Conservation (phyloP, 2,888 invertebrate genomes). For the Bombylius discolor region DNA sequence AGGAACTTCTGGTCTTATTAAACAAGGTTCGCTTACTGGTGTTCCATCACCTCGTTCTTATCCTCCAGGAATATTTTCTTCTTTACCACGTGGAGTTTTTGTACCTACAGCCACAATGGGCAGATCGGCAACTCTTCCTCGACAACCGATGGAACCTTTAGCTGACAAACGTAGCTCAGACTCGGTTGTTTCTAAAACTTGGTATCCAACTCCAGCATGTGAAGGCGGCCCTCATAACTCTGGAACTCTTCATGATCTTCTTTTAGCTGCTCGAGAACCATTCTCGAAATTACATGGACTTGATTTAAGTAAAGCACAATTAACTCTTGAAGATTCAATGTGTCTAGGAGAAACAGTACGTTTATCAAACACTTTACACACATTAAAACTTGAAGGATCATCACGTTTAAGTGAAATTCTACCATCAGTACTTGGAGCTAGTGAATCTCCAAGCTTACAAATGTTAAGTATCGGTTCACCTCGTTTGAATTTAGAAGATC, state of each 20-base stretch:
- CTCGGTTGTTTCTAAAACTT: conserved; percentile 40
- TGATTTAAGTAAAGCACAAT: conserved; percentile 43
- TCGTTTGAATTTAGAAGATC: conserved; percentile 40
- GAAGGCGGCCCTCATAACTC: conserved; percentile 33
- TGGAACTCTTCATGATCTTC: conserved; percentile 25
- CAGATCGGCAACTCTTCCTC: conserved; percentile 38
- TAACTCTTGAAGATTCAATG: conserved; percentile 42
- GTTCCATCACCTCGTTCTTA: conserved; percentile 25
- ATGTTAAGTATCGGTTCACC: conserved; percentile 43
- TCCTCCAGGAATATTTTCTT: conserved; percentile 37
- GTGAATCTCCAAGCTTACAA: conserved; percentile 41
- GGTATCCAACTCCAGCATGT: conserved; percentile 42
- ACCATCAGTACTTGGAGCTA: conserved; percentile 41
- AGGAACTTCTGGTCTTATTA: conserved; percentile 28
- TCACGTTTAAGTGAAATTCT: conserved; percentile 42
- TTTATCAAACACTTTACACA: conserved; percentile 39
- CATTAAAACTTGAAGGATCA: conserved; percentile 41
- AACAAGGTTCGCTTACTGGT: conserved; percentile 25
- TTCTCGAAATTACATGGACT: conserved; percentile 41
- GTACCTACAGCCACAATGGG: conserved; percentile 38
- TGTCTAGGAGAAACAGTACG: conserved; percentile 43
- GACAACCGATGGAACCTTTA: conserved; percentile 37
- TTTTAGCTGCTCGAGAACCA: conserved; percentile 36
- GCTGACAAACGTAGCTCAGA: conserved; percentile 41
- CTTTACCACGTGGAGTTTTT: conserved; percentile 38